Percentiles rank a stretch among this genome's conserved stretches.
Conservation (phyloP, 2,888 invertebrate species). For the Atherix ibis region DNA sequence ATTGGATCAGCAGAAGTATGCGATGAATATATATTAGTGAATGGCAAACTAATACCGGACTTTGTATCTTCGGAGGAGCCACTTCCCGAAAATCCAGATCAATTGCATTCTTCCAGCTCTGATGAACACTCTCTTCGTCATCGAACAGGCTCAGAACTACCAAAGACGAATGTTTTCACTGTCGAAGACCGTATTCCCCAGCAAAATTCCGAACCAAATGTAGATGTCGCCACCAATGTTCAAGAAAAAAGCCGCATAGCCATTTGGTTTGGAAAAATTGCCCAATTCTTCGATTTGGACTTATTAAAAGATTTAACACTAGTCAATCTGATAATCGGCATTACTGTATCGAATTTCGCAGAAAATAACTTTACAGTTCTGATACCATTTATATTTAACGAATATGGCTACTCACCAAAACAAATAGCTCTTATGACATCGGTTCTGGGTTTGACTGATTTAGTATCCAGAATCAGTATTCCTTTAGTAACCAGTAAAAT, state of each 20-base stretch:
- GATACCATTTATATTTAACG: constrained; percentile 55
- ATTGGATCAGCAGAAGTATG: constrained; percentile 28
- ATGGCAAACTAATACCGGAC: not conserved
- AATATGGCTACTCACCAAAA: constrained; percentile 39
- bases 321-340: constrained; percentile 54
- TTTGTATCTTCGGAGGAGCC: no score
- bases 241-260: no score
- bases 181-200: no score
- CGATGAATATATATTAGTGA: not conserved
- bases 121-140: constrained; percentile 34
- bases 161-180: constrained; percentile 23
- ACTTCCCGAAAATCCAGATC: no score
- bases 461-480: constrained; percentile 46
- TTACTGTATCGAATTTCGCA: constrained; percentile 53
- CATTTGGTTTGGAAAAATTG: constrained; percentile 20
- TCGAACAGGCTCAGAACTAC: constrained; percentile 17
- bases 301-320: constrained; percentile 51
- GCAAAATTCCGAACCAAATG: no score
- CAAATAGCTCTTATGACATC: constrained; percentile 56
- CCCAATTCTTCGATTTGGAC: constrained; percentile 53
- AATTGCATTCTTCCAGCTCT: not conserved
- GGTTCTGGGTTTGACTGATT: constrained; percentile 47
- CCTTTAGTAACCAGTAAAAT: constrained; percentile 53
- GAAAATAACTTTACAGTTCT: constrained; percentile 58
- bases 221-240: no score